Base-by-base conservation (phyloP, 2,113 vertebrate species). In the Sula dactylatra region DNA sequence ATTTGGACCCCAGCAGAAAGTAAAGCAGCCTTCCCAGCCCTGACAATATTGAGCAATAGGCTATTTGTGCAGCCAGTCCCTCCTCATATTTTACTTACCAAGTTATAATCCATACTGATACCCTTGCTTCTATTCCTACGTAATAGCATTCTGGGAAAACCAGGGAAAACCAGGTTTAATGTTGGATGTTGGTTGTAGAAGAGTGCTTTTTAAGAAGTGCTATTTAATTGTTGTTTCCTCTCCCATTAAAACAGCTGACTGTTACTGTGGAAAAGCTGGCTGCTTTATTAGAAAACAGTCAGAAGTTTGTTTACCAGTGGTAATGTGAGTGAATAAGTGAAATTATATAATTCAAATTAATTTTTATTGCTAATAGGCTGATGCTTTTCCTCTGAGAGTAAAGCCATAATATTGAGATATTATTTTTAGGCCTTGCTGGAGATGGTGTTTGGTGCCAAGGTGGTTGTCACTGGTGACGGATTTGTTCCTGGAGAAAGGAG, bases 401-500 rank as follows among this genome's bases (percentile, higher is more conserved):
- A 95, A 96, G 61, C 58, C 27, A 18, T 94, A 89, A 96, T 45
- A 62, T 72, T 78, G 71, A 76, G 45, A 88, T 92, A 6, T 86
- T 95, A 91, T 88, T 95, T 78, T 36, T 97, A 99, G 99, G 99
- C 99, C 22, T 97, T 99, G 97, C 97, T 99, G 97, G 99, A 99
- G 97, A 97, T 99, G 93, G 98, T 99, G 42, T 99, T 99, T 93
- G 99, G 99, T 55, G 99, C 99, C 92, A 99, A 99, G 96, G 99
- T 99, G 97, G 98, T 99, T 86, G 99, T 99, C 94, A 99, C 99
- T 34, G 99, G 99, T 32, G 99, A 99, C 19, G 99, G 99, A 38
- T 99, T 99, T 93, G 95, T 99, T 88, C 99, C 99, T 10, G 99
- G 99, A 54, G 99, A 99, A 98, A 99, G 99, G 80, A 99, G 99